phyloP scores from a whole-genome alignment of 2,113 vertebrate genomes.

The Rissa tridactyla region DNA sequence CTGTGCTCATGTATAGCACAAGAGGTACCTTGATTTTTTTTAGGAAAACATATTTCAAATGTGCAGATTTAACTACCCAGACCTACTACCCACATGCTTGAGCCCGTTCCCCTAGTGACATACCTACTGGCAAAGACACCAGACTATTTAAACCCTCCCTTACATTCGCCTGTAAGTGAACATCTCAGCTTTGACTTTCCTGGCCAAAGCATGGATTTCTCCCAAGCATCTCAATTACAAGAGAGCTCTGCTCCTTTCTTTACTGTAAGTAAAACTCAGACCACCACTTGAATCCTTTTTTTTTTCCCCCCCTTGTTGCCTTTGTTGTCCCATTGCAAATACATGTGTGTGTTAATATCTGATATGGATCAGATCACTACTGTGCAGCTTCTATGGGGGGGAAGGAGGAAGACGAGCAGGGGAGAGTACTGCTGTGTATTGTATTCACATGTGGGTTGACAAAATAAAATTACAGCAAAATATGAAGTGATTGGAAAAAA shows the following conservation, averaged over 20 bases:
- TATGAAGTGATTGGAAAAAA: neutral
- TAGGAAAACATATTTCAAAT: neutral
- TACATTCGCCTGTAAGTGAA: neutral
- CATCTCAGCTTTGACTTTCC: neutral
- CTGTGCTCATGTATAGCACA: neutral
- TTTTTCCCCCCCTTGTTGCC: neutral
- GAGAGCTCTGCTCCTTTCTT: neutral
- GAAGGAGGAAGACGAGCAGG: neutral
- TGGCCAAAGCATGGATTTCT: neutral
- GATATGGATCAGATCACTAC: neutral
- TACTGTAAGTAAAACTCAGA: neutral
- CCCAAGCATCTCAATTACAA: neutral
- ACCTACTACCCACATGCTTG: fast-evolving
- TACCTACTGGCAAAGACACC: neutral
- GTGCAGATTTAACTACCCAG: neutral
- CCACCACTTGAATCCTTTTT: neutral
- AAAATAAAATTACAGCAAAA: neutral
- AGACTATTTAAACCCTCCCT: neutral
- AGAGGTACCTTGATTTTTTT: neutral
- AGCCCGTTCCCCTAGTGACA: neutral
- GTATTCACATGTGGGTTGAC: neutral
- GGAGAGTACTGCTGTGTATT: neutral
- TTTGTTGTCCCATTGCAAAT: neutral
- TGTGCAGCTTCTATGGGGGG: neutral
- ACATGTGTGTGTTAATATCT: neutral